Conservation (phyloP, 2,888 invertebrate species). For the Cyclophora punctaria region DNA sequence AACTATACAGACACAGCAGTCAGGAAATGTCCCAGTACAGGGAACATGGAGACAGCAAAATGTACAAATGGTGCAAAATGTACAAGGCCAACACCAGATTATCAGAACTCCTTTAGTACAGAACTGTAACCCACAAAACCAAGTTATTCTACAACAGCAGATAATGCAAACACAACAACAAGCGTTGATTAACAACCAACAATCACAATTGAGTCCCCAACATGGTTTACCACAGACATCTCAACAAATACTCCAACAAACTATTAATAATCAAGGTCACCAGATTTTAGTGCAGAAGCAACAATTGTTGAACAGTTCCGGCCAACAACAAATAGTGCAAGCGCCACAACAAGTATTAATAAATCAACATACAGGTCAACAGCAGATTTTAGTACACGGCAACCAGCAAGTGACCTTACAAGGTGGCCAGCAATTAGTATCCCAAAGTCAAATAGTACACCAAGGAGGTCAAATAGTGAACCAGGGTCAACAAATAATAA, state of each 20-base stretch:
- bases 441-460: conserved; percentile 64
- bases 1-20: conserved; percentile 57
- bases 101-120: conserved; percentile 65
- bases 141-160: conserved; percentile 74
- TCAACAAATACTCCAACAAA: conserved; percentile 77
- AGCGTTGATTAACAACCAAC: conserved; percentile 60
- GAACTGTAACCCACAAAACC: conserved; percentile 64
- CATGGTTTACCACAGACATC: conserved; percentile 69
- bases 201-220: conserved; percentile 70
- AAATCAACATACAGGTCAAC: conserved; percentile 66
- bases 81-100: conserved; percentile 71
- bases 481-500: conserved; percentile 61
- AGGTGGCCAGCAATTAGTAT: conserved; percentile 64
- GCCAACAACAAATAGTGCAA: conserved; percentile 68
- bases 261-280: conserved; percentile 63
- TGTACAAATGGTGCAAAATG: conserved; percentile 69
- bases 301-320: conserved; percentile 73
- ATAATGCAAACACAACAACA: conserved; percentile 74
- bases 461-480: conserved; percentile 66
- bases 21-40: conserved; percentile 50
- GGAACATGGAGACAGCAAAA: conserved; percentile 68
- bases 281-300: conserved; percentile 73
- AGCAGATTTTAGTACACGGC: conserved; percentile 67
- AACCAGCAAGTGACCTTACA: conserved; percentile 68
- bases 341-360: conserved; percentile 71